Base-by-base conservation (phyloP, 23 tunicate genomes). In the Oikopleura dioica region DNA sequence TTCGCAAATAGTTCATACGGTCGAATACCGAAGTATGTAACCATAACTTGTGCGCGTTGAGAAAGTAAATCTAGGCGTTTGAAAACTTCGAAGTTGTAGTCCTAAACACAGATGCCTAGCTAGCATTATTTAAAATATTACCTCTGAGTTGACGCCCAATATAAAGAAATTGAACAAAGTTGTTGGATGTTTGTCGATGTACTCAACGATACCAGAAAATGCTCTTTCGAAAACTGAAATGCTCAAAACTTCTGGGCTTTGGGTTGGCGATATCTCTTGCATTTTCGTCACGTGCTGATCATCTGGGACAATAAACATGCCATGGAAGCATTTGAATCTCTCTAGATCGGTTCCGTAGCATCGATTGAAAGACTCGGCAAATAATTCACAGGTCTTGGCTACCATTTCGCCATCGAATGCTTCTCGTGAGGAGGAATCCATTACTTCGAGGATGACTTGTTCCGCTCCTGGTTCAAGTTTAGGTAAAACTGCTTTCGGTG, bases 301-400 rank as follows among this genome's bases (percentile, higher is more conserved):
- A 63, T 63, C 72, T 5, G 72, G 72, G 5, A 63, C 33, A 16
- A 63, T 63, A 28, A 63, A 63, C 72, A 63, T 63, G n/a, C n/a
- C n/a, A n/a, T n/a, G n/a, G n/a, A n/a, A n/a, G n/a, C n/a, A n/a
- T n/a, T n/a, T n/a, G n/a, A n/a, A n/a, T n/a, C n/a, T n/a, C n/a
- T n/a, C n/a, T n/a, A n/a, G n/a, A n/a, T n/a, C n/a, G n/a, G n/a
- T n/a, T n/a, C n/a, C n/a, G n/a, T n/a, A n/a, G n/a, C n/a, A n/a
- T n/a, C n/a, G n/a, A n/a, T n/a, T n/a, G n/a, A n/a, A n/a, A n/a
- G n/a, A n/a, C n/a, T n/a, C n/a, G n/a, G n/a, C n/a, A n/a, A n/a
- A n/a, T n/a, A n/a, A n/a, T n/a, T n/a, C n/a, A n/a, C n/a, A n/a
- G n/a, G n/a, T n/a, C n/a, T n/a, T n/a, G n/a, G n/a, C n/a, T n/a